Evolutionary conservation across 2,797 vertebrate species (phyloP).

Genomic region (Brachyalestes nurse): DNA sequence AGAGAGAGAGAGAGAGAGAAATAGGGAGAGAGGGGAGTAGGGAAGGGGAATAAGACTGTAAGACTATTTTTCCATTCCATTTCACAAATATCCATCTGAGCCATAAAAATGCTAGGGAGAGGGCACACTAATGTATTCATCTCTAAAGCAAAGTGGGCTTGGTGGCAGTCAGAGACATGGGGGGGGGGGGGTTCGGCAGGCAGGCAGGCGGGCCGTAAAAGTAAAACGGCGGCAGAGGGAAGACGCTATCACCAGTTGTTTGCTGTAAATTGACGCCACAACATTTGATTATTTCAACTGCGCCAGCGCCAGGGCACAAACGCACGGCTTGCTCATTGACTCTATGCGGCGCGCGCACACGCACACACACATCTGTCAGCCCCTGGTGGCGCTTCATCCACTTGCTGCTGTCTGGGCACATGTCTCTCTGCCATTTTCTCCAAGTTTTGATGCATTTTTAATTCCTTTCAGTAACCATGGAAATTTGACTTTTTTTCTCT

Average conservation of each 20-base stretch:
- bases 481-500: conserved; percentile 58
- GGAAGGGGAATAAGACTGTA: conserved; percentile 60
- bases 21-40: conserved; percentile 6
- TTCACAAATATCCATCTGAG: conserved; percentile 76
- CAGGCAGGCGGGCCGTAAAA: conserved; percentile 64
- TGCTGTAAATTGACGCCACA: conserved; percentile 69
- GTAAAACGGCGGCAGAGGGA: conserved; percentile 52
- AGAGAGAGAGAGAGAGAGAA: conserved; percentile 24
- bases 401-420: conserved; percentile 52
- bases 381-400: conserved; percentile 51
- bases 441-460: conserved; percentile 75
- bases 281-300: conserved; percentile 67
- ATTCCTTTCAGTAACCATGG: conserved; percentile 72
- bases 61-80: conserved; percentile 72
- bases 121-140: conserved; percentile 68
- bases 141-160: conserved; percentile 65
- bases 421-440: conserved; percentile 58
- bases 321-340: conserved; percentile 38
- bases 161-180: conserved; percentile 59
- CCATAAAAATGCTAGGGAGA: conserved; percentile 68
- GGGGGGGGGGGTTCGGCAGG: conserved; percentile 53
- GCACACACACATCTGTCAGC: conserved; percentile 61
- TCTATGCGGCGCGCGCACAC: conserved; percentile 59
- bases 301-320: conserved; percentile 31
- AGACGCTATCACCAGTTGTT: conserved; percentile 68